Evolutionary conservation across 1,140 invertebrate species (phyloP), one percentile per base, ranked within the genome.

Genomic region (Goniozus legneri): DNA sequence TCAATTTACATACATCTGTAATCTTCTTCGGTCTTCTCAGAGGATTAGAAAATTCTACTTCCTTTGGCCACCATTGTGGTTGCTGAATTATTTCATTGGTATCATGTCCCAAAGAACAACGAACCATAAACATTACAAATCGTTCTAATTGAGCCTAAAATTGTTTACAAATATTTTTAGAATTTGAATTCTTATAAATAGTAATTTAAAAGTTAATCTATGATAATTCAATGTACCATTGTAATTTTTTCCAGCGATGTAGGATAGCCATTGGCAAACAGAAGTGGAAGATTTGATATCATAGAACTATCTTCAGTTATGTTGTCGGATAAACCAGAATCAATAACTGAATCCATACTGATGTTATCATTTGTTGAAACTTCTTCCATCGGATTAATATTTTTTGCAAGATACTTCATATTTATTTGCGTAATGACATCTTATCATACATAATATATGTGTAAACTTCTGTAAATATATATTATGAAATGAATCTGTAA

Each of bases 121-220:
- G 82, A 39, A 86, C 82, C 82, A 87, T 84, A 60, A 87, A 87
- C 45, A 82, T 80, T 60, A 87, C 82, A 62, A 87, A 87, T 42
- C 78, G 79, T 72, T 86, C 84, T 51, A 87, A 61, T 58, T 86
- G 80, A 21, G 61, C 62, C 73, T 76, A 40, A 18, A 62, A 64
- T 60, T 39, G 33, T 7, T 33, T 21, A 22, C 1, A 16, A 31
- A 13, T 19, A 16, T 27, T 14, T 39, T 18, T n/a, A 47, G 19
- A 21, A 47, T 39, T 16, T 27, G 41, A 14, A 8, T 13, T 31
- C 2, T 3, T 18, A 31, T 6, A 8, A 33, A 34, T 2, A 31
- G 42, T 15, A 37, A 8, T 19, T 37, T 20, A 13, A 21, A 14
- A 19, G 33, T 35, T 35, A n/a, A 8, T 35, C 6, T 12, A 33